Base-by-base conservation (phyloP, 1,140 invertebrate genomes). In the Bombus picipes region DNA sequence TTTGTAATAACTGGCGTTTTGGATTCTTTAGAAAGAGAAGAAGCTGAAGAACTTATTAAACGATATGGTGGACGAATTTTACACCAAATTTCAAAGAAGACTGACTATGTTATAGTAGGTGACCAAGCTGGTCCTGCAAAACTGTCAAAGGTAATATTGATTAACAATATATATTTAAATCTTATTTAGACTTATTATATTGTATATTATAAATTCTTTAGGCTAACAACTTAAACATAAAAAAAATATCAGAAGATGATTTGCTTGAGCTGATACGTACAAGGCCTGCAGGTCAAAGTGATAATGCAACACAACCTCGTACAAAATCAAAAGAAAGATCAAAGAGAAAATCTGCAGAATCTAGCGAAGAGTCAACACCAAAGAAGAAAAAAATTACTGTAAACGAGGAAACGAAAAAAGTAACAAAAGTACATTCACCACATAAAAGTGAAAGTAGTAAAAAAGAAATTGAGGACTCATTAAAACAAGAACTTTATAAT, bases 1-100 rank as follows among this genome's bases (percentile, higher is more conserved):
- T 99, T 99, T 94, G 94, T 99, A 15, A 95, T 98, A 70, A 99
- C 98, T 84, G 98, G 98, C 37, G 97, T 99, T 10, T 95, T 98
- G 22, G 98, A 99, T 92, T 98, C 98, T 0, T 96, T 99, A 88
- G 98, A 98, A 92, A 96, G 97, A 53, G 97, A 98, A 57, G 98
- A 98, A 91, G 96, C 97, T 37, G 96, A 96, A 68, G 96, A 96
- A 37, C 94, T 98, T 22, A 97, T 99, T 43, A 96, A 96, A 83
- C 96, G 97, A 88, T 98, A 98, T 94, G 98, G 98, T 39, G 98
- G 98, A 1, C 96, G 96, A 93, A 96, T 98, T 2, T 97, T 98
- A 80, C 96, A 95, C 32, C 94, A 95, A 62, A 94, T 99, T 25
- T 98, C 98, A 81, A 97, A 96, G 90, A 98, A 96, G 95, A 97